Base-by-base conservation (phyloP, 2,797 vertebrate genomes). In the Rhinogobio ventralis region DNA sequence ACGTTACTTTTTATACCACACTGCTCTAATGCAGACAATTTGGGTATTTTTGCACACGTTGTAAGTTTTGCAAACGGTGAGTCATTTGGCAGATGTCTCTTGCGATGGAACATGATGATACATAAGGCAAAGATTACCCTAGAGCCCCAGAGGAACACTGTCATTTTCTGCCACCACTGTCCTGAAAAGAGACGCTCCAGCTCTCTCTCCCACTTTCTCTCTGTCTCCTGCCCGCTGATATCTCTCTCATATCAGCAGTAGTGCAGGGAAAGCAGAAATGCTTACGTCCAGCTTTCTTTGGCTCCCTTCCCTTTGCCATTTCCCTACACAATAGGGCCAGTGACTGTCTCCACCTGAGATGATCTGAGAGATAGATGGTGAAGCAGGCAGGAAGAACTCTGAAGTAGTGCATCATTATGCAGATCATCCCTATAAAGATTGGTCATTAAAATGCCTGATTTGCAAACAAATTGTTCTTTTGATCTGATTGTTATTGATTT, bases 241-340 rank as follows among this genome's bases (percentile, higher is more conserved):
- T 90, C 89, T 90, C 76, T 87, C 81, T 88, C 84, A 87, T 86
- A 90, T 90, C 90, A 91, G 91, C 88, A 90, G 66, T 89, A 88
- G 87, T 89, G 86, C 83, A 84, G 72, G 81, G 82, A 89, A 88
- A 89, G 87, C 80, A 89, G 79, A 91, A 92, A 76, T 89, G 91
- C 91, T 91, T 90, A 90, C 87, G 57, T 86, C 72, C 36, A 81
- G 85, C 78, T 79, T 90, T 91, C 82, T 86, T 75, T 78, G 62
- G 69, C 81, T 83, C 67, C 60, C 51, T 81, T 67, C 49, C 67
- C 64, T 68, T 28, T 77, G 69, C 87, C 80, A 79, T 88, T 85
- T 71, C 81, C 49, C 77, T 79, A 53, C 45, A 77, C 83, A 69
- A 53, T 72, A 57, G 55, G 82, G 76, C 74, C 46, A 14, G 30